Evolutionary conservation across 2,888 invertebrate species (phyloP), one percentile per base, ranked within the genome.

Genomic region (Andrena hattorfiana): DNA sequence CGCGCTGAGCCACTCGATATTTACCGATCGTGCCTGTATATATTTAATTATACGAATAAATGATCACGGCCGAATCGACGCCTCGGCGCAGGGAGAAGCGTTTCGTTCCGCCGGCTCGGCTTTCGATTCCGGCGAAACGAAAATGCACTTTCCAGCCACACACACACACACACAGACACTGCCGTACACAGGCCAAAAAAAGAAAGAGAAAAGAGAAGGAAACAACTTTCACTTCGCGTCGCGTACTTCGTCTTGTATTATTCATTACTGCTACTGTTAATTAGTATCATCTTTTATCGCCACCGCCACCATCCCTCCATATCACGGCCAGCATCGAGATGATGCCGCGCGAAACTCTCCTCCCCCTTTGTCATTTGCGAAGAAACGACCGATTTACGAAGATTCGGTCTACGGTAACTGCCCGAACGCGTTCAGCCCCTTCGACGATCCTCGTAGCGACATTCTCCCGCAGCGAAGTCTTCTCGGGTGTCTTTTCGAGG

Each of bases 11-110:
- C 78, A 30, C 60, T 59, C 71, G 78, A 85, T 54, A 71, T 81
- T 77, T 76, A 84, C 84, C 87, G 77, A 83, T 85, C 84, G 89
- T 89, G 87, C 87, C 86, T 86, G 79, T 84, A 77, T 82, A 85
- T 84, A 88, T 79, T 73, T 81, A 42, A 70, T 74, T 79, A 75
- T 81, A 79, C 82, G 76, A 77, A 76, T 81, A 80, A 80, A 77
- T 74, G 68, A 82, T 76, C 71, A 81, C 62, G 84, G 83, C 83
- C 69, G 56, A 84, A 76, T 81, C 60, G 72, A 77, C 4, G 70
- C 67, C 71, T 67, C 67, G 77, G 69, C n/a, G 70, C 68, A 71
- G 42, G 32, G 35, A 76, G 69, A 68, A 74, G 72, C 77, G 56
- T 72, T 77, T 60, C 28, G 42, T 42, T 42, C 13, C 42, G 42